Conservation (phyloP, 1,140 invertebrate species). For the Drosophila seguyi region DNA sequence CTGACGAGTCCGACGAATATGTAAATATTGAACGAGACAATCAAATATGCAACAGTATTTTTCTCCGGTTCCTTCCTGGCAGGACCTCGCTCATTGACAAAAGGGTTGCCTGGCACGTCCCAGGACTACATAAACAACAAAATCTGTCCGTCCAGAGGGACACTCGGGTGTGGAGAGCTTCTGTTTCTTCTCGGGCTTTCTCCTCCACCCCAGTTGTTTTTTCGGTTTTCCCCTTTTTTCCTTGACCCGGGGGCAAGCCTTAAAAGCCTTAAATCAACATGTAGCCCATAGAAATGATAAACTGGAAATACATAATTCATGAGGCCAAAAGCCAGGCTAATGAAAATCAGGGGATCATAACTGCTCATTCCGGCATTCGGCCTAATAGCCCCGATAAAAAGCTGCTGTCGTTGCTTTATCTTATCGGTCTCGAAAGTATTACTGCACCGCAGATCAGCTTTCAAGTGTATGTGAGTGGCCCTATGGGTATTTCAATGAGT, state of each 20-base stretch:
- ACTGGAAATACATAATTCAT: conserved; percentile 37
- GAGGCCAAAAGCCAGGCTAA: conserved; percentile 16
- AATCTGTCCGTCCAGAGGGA: conserved; percentile 4
- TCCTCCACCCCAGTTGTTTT: neutral
- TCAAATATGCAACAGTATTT: conserved; percentile 81
- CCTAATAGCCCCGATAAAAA: conserved; percentile 16
- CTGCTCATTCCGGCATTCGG: conserved; percentile 21
- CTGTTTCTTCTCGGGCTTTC: neutral
- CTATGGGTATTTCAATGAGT: conserved; percentile 57
- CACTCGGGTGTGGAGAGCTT: conserved; percentile 23
- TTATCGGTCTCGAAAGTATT: conserved; percentile 13
- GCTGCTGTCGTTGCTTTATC: conserved; percentile 3
- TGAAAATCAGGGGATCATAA: conserved; percentile 46
- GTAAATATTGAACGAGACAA: conserved; percentile 81
- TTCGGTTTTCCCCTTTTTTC: neutral
- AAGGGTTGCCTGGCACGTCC: conserved; percentile 42
- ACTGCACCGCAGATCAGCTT: conserved; percentile 28
- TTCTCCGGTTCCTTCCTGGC: conserved; percentile 32
- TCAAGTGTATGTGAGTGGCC: conserved; percentile 33
- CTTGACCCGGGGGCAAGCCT: conserved; percentile 6
- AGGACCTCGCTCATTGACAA: conserved; percentile 34
- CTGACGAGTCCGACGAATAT: conserved; percentile 49
- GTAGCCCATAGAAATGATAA: conserved; percentile 50
- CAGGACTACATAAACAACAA: conserved; percentile 47
- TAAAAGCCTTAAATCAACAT: conserved; percentile 48